Conservation (phyloP, 2,888 invertebrate genomes). For the Alcis repandata region DNA sequence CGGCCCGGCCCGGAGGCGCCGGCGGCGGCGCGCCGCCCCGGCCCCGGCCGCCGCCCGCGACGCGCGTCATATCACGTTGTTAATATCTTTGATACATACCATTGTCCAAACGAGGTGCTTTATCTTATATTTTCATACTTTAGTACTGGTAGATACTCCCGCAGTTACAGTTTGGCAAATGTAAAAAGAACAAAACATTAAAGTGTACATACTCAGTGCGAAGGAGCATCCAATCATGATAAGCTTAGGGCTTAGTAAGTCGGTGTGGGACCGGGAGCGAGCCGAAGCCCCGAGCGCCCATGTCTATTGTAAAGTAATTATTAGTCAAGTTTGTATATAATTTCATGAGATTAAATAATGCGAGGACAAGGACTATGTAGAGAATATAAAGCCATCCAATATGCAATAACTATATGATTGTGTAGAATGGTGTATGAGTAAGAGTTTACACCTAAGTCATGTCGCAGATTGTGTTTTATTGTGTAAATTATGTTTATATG, state of each 20-base stretch:
- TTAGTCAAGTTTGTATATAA: constrained; percentile 86
- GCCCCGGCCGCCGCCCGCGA: constrained; percentile 72
- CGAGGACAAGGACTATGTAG: constrained; percentile 79
- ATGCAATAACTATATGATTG: constrained; percentile 84
- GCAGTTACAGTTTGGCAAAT: constrained; percentile 76
- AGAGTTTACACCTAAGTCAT: constrained; percentile 82
- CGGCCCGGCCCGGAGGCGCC: constrained; percentile 61
- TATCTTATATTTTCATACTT: constrained; percentile 87
- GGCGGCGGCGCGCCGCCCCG: constrained; percentile 70
- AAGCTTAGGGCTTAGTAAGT: constrained; percentile 71
- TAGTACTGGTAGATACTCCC: constrained; percentile 87
- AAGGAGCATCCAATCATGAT: constrained; percentile 66
- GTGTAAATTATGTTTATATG: constrained; percentile 86
- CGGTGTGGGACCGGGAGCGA: constrained; percentile 57
- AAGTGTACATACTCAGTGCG: constrained; percentile 67
- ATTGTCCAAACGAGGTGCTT: constrained; percentile 87
- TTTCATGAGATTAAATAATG: constrained; percentile 83
- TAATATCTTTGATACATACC: constrained; percentile 87
- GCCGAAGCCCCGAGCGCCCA: constrained; percentile 64
- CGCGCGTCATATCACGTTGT: constrained; percentile 86
- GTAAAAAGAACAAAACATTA: constrained; percentile 69
- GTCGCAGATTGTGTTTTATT: constrained; percentile 83
- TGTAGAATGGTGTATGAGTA: constrained; percentile 82
- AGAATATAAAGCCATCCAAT: constrained; percentile 83
- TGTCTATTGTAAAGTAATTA: constrained; percentile 81